Evolutionary conservation across 2,888 invertebrate species (phyloP).

Genomic region (Plusia festucae): DNA sequence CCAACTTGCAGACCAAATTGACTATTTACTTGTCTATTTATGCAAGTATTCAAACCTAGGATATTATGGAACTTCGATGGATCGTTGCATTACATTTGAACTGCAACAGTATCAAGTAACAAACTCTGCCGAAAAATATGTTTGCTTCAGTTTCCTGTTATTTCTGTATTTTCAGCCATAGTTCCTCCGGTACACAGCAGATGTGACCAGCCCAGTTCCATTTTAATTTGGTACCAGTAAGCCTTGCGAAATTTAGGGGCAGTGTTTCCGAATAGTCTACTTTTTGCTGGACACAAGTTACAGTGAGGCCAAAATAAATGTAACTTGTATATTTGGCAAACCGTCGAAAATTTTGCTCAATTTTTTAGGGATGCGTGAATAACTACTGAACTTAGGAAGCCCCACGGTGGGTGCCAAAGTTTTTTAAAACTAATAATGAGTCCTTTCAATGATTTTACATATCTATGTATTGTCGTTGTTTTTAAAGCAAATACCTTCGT

Average conservation of each 20-base stretch:
- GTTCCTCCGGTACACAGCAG: neutral
- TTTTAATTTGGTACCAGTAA: slow-evolving; percentile 5
- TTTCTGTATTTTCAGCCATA: neutral
- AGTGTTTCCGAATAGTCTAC: neutral
- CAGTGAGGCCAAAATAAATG: neutral
- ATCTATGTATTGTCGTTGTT: no score
- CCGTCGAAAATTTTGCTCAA: neutral
- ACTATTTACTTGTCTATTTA: no score
- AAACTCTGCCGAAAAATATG: no score
- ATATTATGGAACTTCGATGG: no score
- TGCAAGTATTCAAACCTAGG: no score
- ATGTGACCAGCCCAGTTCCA: slow-evolving; percentile 5
- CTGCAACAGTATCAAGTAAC: no score
- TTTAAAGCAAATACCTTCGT: no score
- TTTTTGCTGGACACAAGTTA: neutral
- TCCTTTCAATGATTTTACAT: no score
- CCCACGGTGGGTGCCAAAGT: no score
- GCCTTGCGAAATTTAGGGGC: slow-evolving; percentile 1
- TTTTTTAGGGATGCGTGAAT: slow-evolving; percentile 8
- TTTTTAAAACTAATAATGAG: no score
- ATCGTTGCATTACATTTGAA: no score
- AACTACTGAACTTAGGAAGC: neutral
- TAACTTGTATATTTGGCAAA: slow-evolving; percentile 4
- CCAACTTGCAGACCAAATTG: no score
- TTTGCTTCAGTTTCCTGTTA: neutral